These are phyloP conservation scores for western clawed frog (Xenopus tropicalis) DNA, from an alignment of 2,113 vertebrate species.

Conservation along the genomic window DNA sequence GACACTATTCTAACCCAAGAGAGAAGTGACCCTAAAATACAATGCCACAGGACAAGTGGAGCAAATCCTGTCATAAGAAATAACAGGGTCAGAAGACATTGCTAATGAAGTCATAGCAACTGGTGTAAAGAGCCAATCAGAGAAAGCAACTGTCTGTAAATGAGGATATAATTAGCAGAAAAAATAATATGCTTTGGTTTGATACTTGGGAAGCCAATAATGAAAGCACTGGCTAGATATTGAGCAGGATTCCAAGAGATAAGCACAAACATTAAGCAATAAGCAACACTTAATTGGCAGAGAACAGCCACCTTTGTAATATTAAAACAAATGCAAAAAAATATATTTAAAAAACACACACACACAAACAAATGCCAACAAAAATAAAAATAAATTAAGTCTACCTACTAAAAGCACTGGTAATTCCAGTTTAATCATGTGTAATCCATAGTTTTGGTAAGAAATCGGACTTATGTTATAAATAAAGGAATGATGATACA, in stretches of 20 bases:
- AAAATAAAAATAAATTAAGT: no score
- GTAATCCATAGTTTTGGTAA: no score
- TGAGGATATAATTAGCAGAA: slow-evolving; percentile 84
- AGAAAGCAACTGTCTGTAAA: slow-evolving; percentile 75
- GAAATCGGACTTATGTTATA: no score
- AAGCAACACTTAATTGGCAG: slow-evolving; percentile 78
- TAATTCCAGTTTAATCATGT: no score
- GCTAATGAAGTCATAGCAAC: slow-evolving; percentile 85
- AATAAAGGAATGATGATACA: no score
- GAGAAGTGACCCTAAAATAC: slow-evolving; percentile 68
- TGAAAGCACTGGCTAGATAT: slow-evolving; percentile 71
- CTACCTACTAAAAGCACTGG: no score
- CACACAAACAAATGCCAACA: no score
- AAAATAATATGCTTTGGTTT: slow-evolving; percentile 74
- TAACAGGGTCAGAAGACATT: slow-evolving; percentile 80
- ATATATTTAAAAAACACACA: no score
- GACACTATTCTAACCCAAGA: slow-evolving; percentile 63
- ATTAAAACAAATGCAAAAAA: slow-evolving; percentile 26
- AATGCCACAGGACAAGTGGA: slow-evolving; percentile 70
- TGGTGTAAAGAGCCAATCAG: slow-evolving; percentile 71
- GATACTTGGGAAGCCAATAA: slow-evolving; percentile 68
- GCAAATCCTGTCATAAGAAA: slow-evolving; percentile 78
- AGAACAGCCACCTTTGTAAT: slow-evolving; percentile 68
- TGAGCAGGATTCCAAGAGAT: slow-evolving; percentile 74
- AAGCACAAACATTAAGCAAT: slow-evolving; percentile 77